Evolutionary conservation across 2,113 vertebrate species (phyloP).

Genomic region (Rhinolophus ferrumequinum): DNA sequence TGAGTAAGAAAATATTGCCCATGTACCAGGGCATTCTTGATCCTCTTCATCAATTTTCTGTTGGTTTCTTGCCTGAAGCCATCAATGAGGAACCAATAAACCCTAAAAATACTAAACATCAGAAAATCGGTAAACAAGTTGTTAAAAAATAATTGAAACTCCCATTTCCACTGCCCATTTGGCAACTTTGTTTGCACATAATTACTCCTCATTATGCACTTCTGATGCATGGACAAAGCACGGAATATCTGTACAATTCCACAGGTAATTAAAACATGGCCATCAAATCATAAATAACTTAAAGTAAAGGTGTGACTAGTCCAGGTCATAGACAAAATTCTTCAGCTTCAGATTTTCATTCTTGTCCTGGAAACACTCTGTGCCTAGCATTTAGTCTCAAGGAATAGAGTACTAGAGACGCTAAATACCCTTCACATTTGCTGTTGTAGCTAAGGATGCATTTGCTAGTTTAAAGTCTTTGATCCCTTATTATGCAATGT

Average conservation of each 20-base stretch:
- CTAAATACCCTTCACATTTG: background rate
- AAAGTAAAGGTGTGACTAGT: background rate
- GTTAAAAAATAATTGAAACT: conserved; percentile 72
- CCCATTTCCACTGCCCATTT: conserved; percentile 55
- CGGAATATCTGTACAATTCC: background rate
- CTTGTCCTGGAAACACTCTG: background rate
- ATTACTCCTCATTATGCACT: conserved; percentile 21
- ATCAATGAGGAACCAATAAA: conserved; percentile 54
- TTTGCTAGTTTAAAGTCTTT: background rate
- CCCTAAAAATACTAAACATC: conserved; percentile 45
- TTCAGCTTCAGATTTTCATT: background rate
- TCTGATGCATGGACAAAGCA: background rate
- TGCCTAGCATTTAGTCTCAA: no score
- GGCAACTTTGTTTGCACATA: conserved; percentile 40
- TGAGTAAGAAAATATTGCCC: conserved; percentile 40
- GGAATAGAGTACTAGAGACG: no score
- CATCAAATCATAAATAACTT: background rate
- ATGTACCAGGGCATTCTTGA: background rate
- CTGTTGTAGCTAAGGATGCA: background rate
- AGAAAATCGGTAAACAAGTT: conserved; percentile 61
- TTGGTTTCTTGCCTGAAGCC: conserved; percentile 66
- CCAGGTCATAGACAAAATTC: background rate
- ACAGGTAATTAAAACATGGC: conserved; percentile 12
- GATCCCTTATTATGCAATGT: background rate
- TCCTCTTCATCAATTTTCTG: conserved; percentile 55